phyloP scores from a whole-genome alignment of 2,888 invertebrate genomes.

The Acrocera orbiculus region DNA sequence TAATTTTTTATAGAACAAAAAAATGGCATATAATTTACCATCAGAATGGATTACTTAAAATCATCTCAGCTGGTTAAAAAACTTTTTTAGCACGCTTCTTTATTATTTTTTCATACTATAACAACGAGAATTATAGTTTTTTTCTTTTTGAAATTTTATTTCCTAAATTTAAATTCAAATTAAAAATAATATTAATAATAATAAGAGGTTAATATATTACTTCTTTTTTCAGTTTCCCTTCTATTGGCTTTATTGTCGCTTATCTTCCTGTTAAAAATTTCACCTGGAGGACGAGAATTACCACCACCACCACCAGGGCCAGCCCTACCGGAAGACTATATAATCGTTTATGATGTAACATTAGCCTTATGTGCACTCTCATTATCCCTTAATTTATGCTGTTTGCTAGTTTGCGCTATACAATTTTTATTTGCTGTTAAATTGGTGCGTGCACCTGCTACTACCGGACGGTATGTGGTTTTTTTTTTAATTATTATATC shows the following conservation, averaged over 20 bases:
- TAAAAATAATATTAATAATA: too few species aligned
- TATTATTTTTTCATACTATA: too few species aligned
- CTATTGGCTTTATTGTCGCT: slow-evolving; percentile 67
- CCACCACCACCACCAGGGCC: slow-evolving; percentile 25
- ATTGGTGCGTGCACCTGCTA: slow-evolving; percentile 69
- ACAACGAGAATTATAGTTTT: too few species aligned
- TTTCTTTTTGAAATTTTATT: too few species aligned
- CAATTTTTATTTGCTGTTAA: slow-evolving; percentile 89
- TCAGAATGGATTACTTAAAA: too few species aligned
- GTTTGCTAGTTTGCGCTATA: slow-evolving; percentile 80
- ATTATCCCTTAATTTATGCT: slow-evolving; percentile 74
- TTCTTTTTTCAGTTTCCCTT: slow-evolving; percentile 43
- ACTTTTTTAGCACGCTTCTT: too few species aligned
- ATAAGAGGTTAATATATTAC: too few species aligned
- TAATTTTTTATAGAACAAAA: too few species aligned
- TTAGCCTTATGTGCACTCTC: slow-evolving; percentile 78
- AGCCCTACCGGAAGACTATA: slow-evolving; percentile 60
- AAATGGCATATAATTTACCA: too few species aligned
- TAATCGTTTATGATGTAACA: slow-evolving; percentile 80
- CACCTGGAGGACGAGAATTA: slow-evolving; percentile 37
- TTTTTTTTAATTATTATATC: background rate
- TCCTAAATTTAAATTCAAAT: too few species aligned
- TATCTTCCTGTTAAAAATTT: slow-evolving; percentile 70
- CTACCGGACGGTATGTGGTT: slow-evolving; percentile 41
- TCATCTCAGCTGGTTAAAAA: too few species aligned